A percentile compares a stretch with the other conserved stretches of the same genome.
These are phyloP conservation scores for Calameuta idolon DNA, from an alignment of 2,888 invertebrate species.

Conservation along the genomic window DNA sequence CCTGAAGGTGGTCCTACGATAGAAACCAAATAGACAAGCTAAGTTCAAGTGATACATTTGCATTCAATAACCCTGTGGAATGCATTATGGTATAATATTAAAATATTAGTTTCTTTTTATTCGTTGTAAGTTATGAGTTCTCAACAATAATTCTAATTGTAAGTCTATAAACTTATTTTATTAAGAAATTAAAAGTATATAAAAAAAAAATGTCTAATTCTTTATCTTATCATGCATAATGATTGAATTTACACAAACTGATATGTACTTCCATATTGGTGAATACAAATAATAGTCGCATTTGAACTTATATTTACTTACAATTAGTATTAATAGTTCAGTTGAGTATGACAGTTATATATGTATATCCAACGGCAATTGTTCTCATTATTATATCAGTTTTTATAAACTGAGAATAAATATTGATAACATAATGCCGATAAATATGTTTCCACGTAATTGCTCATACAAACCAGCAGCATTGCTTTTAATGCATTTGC, in stretches of 20 bases:
- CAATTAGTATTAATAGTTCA: no score
- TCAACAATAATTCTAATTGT: not conserved
- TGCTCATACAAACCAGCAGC: not conserved
- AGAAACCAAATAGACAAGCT: no score
- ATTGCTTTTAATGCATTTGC: conserved; percentile 39
- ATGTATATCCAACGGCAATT: no score
- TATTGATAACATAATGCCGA: not conserved
- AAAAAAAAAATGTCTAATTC: not conserved
- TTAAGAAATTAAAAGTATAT: not conserved
- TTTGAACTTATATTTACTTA: not conserved
- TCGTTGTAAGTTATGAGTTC: not conserved
- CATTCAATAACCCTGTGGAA: not conserved
- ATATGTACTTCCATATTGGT: not conserved
- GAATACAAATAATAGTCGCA: not conserved
- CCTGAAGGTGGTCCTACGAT: no score
- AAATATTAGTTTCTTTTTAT: not conserved
- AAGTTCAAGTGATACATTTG: no score
- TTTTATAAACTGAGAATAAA: not conserved
- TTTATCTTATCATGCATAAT: not conserved
- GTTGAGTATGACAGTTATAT: no score
- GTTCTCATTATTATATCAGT: no score
- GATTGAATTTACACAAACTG: not conserved
- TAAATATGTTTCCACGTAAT: not conserved
- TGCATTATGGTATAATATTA: not conserved
- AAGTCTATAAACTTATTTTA: not conserved